Percentiles rank a stretch among this genome's conserved stretches.
Evolutionary conservation across 2,797 vertebrate species (phyloP).

Genomic region (Channa striata): DNA sequence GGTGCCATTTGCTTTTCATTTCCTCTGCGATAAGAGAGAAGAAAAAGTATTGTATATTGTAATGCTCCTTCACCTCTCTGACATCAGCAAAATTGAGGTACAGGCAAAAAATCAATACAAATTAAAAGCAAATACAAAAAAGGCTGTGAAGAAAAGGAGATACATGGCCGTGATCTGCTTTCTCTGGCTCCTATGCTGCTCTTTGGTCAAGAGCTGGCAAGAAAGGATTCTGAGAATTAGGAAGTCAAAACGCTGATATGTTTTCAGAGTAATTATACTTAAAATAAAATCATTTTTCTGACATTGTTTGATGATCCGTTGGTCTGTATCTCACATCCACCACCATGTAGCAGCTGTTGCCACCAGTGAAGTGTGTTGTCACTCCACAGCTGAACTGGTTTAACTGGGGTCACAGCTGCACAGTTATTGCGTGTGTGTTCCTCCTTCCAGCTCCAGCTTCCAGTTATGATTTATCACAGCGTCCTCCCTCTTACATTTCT

Average conservation of each 20-base stretch:
- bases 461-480: constrained; percentile 68
- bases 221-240: constrained; percentile 51
- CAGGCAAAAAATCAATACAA: constrained; percentile 86
- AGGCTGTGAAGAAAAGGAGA: constrained; percentile 51
- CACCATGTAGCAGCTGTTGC: constrained; percentile 42
- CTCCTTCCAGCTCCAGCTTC: constrained; percentile 36
- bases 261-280: constrained; percentile 29
- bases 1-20: constrained; percentile 85
- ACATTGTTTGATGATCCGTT: constrained; percentile 1
- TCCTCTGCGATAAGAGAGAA: constrained; percentile 76
- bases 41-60: constrained; percentile 83
- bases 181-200: constrained; percentile 54
- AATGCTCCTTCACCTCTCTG: constrained; percentile 84
- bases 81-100: constrained; percentile 86
- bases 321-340: constrained; percentile 4
- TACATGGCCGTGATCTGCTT: constrained; percentile 72
- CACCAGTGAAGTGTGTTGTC: constrained; percentile 39
- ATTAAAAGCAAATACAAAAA: constrained; percentile 93
- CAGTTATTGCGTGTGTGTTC: constrained; percentile 54
- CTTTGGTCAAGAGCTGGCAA: constrained; percentile 69
- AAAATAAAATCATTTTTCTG: not conserved
- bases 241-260: constrained; percentile 51
- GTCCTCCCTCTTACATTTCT: constrained; percentile 15
- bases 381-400: constrained; percentile 56
- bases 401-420: constrained; percentile 50